Percentiles rank a stretch among this genome's conserved stretches.
Evolutionary conservation across 2,888 invertebrate genomes (phyloP).

Genomic region (Athripsodes cinereus): DNA sequence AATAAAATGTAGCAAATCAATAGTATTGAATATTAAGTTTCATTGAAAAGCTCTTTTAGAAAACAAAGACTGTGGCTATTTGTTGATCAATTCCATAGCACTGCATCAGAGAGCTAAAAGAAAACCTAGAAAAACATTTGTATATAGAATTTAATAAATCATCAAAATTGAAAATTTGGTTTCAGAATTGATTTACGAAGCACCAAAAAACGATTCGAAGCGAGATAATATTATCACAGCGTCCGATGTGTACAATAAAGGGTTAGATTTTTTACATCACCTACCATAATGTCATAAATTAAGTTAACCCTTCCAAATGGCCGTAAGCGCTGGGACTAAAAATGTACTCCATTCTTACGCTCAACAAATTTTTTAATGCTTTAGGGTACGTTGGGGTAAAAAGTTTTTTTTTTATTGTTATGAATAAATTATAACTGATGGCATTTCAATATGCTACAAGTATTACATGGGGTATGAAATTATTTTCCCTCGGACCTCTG

Average conservation of each 20-base stretch:
- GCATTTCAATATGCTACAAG: background rate
- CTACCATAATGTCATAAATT: conserved; percentile 1
- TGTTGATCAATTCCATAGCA: no score
- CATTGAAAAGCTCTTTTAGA: no score
- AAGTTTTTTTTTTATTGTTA: background rate
- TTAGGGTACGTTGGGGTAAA: background rate
- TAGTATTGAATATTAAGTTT: no score
- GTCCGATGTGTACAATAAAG: background rate
- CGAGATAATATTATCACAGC: background rate
- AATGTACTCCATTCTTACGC: background rate
- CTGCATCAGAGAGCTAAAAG: no score
- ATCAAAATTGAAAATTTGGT: no score
- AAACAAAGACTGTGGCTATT: no score
- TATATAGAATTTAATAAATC: no score
- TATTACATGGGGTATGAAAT: no score
- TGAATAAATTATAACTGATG: background rate
- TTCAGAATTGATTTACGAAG: no score
- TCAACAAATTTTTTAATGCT: background rate
- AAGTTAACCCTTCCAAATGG: background rate
- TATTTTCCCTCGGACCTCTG: no score
- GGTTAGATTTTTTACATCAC: background rate
- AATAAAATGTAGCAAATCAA: no score
- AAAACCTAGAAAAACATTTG: no score
- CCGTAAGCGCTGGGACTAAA: background rate
- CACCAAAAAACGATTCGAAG: background rate